Evolutionary conservation across 1,140 invertebrate species (phyloP).

Genomic region (Procambarus virginalis): DNA sequence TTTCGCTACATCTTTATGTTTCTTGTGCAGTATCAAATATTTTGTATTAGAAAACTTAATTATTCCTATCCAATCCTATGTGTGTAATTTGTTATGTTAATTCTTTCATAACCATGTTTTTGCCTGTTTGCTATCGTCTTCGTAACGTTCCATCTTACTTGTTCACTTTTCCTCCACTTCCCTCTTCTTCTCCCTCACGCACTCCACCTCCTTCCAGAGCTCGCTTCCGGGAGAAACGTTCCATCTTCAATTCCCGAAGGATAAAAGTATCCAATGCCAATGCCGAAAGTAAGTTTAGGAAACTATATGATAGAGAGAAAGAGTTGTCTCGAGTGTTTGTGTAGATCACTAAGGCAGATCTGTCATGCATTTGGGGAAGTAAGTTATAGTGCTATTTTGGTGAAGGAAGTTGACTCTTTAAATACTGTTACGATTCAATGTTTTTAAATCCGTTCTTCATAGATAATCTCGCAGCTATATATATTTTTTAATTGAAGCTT

Average conservation of each 20-base stretch:
- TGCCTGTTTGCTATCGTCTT: background rate
- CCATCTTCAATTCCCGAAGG: conserved; percentile 52
- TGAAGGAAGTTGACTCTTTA: background rate
- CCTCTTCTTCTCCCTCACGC: background rate
- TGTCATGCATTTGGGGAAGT: background rate
- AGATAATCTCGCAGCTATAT: background rate
- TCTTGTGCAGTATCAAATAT: no score
- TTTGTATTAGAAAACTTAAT: no score
- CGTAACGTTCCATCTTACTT: background rate
- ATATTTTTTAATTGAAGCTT: background rate
- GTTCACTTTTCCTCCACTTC: background rate
- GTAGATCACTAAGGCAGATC: background rate
- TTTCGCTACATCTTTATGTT: no score
- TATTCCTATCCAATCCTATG: no score
- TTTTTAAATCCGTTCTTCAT: background rate
- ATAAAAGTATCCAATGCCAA: conserved; percentile 41
- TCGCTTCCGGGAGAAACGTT: conserved; percentile 49
- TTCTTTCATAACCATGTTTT: no score
- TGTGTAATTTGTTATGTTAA: no score
- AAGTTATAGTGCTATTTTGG: no score
- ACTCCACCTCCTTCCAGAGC: conserved; percentile 36
- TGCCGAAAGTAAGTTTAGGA: conserved; percentile 10
- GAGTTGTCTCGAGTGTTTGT: background rate
- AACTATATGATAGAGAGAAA: background rate
- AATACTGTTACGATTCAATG: background rate